Conservation (phyloP, 2,113 vertebrate species). For the Cyphomyrus plagiostoma region DNA sequence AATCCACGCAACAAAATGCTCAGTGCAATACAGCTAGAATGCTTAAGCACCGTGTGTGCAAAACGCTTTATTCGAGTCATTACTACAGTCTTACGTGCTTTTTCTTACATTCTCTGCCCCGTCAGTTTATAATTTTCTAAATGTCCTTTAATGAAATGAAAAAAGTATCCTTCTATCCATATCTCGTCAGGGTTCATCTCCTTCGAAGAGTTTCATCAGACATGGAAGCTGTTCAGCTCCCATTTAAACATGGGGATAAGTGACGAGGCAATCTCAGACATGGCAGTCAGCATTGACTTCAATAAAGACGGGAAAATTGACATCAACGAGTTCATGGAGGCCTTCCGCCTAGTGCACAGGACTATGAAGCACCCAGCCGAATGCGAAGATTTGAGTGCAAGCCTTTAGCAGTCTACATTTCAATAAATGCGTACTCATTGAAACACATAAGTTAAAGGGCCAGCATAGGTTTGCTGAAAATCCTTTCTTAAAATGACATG, state of each 20-base stretch:
- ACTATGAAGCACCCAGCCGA: constrained; percentile 20
- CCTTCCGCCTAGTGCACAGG: constrained; percentile 77
- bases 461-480: background rate
- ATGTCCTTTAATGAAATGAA: background rate
- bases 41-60: background rate
- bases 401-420: background rate
- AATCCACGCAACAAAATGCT: background rate
- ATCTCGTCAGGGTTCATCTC: constrained; percentile 73
- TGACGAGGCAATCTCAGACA: constrained; percentile 66
- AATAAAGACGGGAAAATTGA: constrained; percentile 91
- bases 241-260: constrained; percentile 75
- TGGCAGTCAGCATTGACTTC: constrained; percentile 87
- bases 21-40: background rate
- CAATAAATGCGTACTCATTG: background rate
- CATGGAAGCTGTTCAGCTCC: constrained; percentile 82
- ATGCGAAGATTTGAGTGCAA: background rate
- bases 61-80: background rate
- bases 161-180: background rate
- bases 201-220: constrained; percentile 83
- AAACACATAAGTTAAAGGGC: background rate
- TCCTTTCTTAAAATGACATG: background rate
- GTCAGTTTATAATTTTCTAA: background rate
- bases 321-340: constrained; percentile 94
- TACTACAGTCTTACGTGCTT: background rate
- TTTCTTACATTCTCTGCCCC: background rate